These are phyloP conservation scores for Caenorhabditis briggsae DNA, from an alignment of 1,140 invertebrate species.

Conservation along the genomic window DNA sequence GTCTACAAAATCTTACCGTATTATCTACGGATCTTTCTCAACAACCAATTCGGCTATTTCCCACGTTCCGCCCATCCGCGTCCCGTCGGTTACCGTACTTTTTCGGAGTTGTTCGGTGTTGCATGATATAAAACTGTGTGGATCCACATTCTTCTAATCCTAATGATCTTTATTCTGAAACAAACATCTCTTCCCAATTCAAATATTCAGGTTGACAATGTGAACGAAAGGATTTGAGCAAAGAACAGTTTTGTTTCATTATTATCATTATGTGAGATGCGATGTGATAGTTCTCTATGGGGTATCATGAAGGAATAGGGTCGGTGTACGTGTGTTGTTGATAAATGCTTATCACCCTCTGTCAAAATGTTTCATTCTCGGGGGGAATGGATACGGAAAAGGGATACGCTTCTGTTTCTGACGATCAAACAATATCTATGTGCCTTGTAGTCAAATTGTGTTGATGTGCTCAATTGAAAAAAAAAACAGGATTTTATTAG, in stretches of 20 bases:
- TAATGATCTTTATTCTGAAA: conserved; percentile 5
- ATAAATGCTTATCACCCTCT: conserved; percentile 46
- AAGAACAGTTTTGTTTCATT: conserved; percentile 35
- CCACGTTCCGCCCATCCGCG: background rate
- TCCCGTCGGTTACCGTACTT: background rate
- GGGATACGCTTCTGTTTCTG: background rate
- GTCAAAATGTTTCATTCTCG: conserved; percentile 39
- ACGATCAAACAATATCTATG: background rate
- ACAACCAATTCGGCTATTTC: background rate
- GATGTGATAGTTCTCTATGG: conserved; percentile 22
- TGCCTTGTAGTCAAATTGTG: too few relatives aligned
- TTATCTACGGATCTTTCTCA: background rate
- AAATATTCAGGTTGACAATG: background rate
- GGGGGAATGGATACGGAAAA: background rate
- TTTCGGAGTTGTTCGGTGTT: background rate
- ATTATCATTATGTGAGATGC: background rate
- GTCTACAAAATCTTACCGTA: background rate
- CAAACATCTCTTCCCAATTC: conserved; percentile 17
- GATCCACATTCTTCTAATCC: background rate
- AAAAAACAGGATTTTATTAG: too few relatives aligned
- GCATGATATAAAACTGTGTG: too few relatives aligned
- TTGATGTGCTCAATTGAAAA: too few relatives aligned
- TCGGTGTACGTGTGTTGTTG: conserved; percentile 46
- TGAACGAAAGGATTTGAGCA: background rate
- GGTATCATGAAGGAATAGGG: conserved; percentile 40